Base-by-base conservation (phyloP, 1,140 invertebrate genomes). In the Olivierus martensii region DNA sequence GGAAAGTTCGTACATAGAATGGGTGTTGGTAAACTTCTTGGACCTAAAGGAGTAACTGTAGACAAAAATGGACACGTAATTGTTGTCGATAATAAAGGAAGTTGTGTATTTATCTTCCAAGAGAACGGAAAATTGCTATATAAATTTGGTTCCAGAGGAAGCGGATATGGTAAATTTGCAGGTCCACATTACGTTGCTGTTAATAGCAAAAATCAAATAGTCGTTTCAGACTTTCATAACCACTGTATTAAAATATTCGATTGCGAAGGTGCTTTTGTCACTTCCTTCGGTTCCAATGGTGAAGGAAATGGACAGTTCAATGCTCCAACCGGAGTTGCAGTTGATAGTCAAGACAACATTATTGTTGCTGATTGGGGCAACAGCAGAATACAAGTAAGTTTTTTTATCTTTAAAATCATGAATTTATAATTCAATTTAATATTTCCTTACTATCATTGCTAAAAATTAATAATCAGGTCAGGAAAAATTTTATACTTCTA, bases 11-110 rank as follows among this genome's bases (percentile, higher is more conserved):
- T 77, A 35, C 73, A 66, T 50, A 66, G 74, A 54, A 69, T 78
- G 42, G 76, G 76, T 9, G 67, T 70, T 49, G 73, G 74, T 47
- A 75, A 75, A 60, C 66, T 78, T 17, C 59, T 75, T n/a, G 75
- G 69, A 48, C 54, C 56, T 5, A 58, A 55, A 59, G 90, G 90
- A n/a, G 75, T 95, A 6, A 78, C 81, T 47, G 81, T 86, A 42
- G 90, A 95, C 66, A 81, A 83, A 62, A 81, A 86, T 47, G 90
- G 90, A 9, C 83, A 85, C 55, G 81, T 94, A 52, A 79, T 94
- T 43, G 75, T 78, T n/a, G 76, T 77, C 4, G 77, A 78, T 63
- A 77, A 78, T 61, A 77, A 77, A 59, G 73, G 69, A 44, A 76
- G 72, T 53, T 66, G 65, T 52, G 67, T 78, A 35, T 67, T 74